A percentile compares a stretch with the other conserved stretches of the same genome.
These are phyloP conservation scores for Drosophila cardini DNA, from an alignment of 1,140 invertebrate genomes.

Conservation along the genomic window DNA sequence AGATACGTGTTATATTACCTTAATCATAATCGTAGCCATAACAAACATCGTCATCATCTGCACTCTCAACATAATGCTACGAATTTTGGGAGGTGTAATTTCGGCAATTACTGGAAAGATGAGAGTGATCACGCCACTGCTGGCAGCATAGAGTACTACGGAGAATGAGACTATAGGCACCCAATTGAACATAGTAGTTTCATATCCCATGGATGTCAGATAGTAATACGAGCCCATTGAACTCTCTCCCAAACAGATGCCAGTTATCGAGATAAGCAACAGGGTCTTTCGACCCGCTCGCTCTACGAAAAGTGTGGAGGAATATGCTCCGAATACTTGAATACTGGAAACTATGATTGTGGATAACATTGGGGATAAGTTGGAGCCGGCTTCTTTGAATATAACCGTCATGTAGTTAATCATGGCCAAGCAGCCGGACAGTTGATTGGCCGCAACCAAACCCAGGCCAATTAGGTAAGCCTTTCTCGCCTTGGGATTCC, in stretches of 20 bases:
- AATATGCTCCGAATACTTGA: conserved; percentile 84
- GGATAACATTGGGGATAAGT: conserved; percentile 86
- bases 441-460: conserved; percentile 76
- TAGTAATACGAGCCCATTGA: conserved; percentile 39
- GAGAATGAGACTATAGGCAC: conserved; percentile 55
- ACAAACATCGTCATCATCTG: conserved; percentile 9
- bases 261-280: conserved; percentile 45
- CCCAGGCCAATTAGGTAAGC: conserved; percentile 52
- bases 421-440: conserved; percentile 85
- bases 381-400: conserved; percentile 87
- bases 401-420: conserved; percentile 86
- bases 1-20: background rate
- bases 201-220: conserved; percentile 38
- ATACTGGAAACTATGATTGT: conserved; percentile 90
- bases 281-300: conserved; percentile 81
- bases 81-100: conserved; percentile 11
- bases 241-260: conserved; percentile 35
- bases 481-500: conserved; percentile 36
- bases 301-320: conserved; percentile 85
- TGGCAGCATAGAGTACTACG: conserved; percentile 45
- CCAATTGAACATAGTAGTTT: conserved; percentile 34
- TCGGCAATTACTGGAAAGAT: conserved; percentile 13
- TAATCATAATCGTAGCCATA: conserved; percentile 2
- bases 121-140: conserved; percentile 45
- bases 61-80: conserved; percentile 7